These are phyloP conservation scores for Stomatorhinus ivindoensis DNA, from an alignment of 2,113 vertebrate genomes.

Conservation along the genomic window DNA sequence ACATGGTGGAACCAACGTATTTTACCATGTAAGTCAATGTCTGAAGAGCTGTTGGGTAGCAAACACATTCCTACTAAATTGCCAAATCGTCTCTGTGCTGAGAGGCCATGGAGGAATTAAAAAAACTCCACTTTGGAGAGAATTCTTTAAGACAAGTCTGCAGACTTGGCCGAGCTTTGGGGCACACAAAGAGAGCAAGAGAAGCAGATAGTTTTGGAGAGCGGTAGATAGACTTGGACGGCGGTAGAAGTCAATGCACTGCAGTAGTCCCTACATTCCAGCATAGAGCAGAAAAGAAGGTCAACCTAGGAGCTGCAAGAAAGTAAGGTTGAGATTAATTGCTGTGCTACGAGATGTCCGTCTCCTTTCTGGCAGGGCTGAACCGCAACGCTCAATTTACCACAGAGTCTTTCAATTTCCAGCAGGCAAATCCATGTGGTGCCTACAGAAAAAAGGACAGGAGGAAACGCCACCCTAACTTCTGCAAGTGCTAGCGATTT, in stretches of 20 bases:
- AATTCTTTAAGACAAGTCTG: slow-evolving; percentile 17
- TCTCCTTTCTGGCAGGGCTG: neutral
- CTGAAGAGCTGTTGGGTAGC: slow-evolving; percentile 22
- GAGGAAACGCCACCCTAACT: neutral
- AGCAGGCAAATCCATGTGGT: neutral
- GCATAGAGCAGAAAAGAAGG: neutral
- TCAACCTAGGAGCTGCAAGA: neutral
- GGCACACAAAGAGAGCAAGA: neutral
- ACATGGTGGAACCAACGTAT: slow-evolving; percentile 12
- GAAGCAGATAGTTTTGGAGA: neutral
- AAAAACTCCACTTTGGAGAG: slow-evolving; percentile 27
- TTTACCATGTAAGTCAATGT: slow-evolving; percentile 18
- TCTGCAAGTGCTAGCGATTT: slow-evolving; percentile 2
- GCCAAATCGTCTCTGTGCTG: slow-evolving; percentile 36
- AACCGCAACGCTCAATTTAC: neutral
- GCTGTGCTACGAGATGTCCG: neutral
- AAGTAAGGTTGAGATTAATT: neutral
- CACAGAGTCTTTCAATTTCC: neutral
- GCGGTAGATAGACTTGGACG: slow-evolving; percentile 17
- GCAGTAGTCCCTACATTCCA: slow-evolving; percentile 5
- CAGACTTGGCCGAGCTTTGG: slow-evolving; percentile 23
- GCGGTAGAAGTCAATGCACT: neutral
- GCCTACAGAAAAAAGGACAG: neutral
- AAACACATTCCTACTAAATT: slow-evolving; percentile 42
- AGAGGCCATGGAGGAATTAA: slow-evolving; percentile 30